Conservation (phyloP, 1,140 invertebrate species). For the Anastrepha ludens region DNA sequence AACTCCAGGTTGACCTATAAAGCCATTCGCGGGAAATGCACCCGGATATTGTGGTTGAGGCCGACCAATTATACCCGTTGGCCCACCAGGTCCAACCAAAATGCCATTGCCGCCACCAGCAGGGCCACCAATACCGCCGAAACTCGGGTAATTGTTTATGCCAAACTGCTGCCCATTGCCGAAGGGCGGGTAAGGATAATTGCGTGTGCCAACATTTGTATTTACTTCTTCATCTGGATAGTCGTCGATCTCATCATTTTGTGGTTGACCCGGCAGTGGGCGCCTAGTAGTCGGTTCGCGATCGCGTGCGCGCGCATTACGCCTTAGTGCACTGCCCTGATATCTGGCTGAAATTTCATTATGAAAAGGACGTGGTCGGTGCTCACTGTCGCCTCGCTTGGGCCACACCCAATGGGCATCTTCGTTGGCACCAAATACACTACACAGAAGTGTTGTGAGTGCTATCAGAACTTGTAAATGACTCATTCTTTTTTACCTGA, state of each 20-base stretch:
- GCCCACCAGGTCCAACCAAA: constrained; percentile 78
- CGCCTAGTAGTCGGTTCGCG: constrained; percentile 67
- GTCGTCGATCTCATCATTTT: constrained; percentile 71
- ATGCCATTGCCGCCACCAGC: constrained; percentile 71
- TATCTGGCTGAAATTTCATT: background rate
- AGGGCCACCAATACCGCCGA: constrained; percentile 54
- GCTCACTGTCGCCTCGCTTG: background rate
- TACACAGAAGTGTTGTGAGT: background rate
- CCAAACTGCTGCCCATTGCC: constrained; percentile 49
- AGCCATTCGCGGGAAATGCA: constrained; percentile 24
- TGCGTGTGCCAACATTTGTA: constrained; percentile 64
- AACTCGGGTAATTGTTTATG: constrained; percentile 59
- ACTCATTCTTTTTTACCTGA: background rate
- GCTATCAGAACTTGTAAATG: background rate
- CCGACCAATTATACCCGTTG: constrained; percentile 76
- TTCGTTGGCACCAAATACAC: background rate
- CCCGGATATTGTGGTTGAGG: constrained; percentile 60
- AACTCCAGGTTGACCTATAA: constrained; percentile 3
- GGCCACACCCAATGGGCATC: constrained; percentile 37
- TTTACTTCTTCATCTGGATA: constrained; percentile 63
- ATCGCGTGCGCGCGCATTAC: constrained; percentile 52
- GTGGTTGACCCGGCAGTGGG: constrained; percentile 65
- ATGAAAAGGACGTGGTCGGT: background rate
- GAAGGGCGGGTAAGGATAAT: constrained; percentile 61
- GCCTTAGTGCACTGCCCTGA: background rate